Conservation (phyloP, 2,888 invertebrate species). For the Rhagonycha fulva region DNA sequence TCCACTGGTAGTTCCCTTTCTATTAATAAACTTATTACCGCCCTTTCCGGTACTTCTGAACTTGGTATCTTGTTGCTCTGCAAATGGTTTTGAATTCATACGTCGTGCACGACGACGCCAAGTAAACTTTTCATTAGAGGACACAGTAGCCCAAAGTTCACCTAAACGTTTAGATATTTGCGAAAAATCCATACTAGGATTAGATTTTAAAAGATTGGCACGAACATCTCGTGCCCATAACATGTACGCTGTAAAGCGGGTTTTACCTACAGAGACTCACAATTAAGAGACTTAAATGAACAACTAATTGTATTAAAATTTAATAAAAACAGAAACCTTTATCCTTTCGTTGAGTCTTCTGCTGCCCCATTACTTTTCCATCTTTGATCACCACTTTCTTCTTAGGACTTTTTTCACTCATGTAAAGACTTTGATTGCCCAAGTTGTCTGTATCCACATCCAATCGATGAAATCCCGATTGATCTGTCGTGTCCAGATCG, state of each 20-base stretch:
- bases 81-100: slow-evolving; percentile 39
- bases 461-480: slow-evolving; percentile 57
- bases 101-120: slow-evolving; percentile 86
- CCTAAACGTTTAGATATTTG: slow-evolving; percentile 82
- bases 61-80: slow-evolving; percentile 31
- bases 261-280: slow-evolving; percentile 57
- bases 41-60: slow-evolving; percentile 22
- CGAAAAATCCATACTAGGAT: slow-evolving; percentile 82
- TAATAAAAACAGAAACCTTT: slow-evolving; percentile 40
- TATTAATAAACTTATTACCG: slow-evolving; percentile 56
- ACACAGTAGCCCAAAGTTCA: slow-evolving; percentile 86
- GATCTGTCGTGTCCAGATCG: slow-evolving; percentile 44
- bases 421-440: slow-evolving; percentile 66
- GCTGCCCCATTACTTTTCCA: slow-evolving; percentile 69
- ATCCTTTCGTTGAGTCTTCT: slow-evolving; percentile 70
- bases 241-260: slow-evolving; percentile 87
- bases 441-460: slow-evolving; percentile 55
- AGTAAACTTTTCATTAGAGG: slow-evolving; percentile 66
- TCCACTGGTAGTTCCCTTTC: slow-evolving; percentile 37
- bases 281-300: slow-evolving; percentile 7
- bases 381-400: slow-evolving; percentile 73
- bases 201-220: slow-evolving; percentile 70
- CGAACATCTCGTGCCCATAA: slow-evolving; percentile 87
- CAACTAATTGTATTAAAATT: not conserved
- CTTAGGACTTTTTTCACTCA: slow-evolving; percentile 79